These are phyloP conservation scores for Philypnodon macrostomus DNA, from an alignment of 2,797 vertebrate genomes.

Conservation along the genomic window DNA sequence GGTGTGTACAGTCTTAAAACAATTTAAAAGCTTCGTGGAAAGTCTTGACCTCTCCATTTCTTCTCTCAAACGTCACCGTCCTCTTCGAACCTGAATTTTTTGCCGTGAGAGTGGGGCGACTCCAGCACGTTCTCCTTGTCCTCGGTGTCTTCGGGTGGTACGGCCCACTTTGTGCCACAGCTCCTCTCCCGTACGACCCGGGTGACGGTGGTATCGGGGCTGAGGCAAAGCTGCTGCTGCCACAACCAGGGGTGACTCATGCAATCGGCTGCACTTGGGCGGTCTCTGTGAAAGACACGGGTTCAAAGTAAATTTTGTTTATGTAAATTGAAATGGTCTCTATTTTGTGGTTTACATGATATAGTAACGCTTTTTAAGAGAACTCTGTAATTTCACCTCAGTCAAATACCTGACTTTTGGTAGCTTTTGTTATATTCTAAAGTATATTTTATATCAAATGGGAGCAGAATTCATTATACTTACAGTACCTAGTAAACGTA, in stretches of 20 bases:
- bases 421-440: too few species aligned
- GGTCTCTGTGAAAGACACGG: constrained; percentile 74
- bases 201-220: constrained; percentile 58
- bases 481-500: too few species aligned
- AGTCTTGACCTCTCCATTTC: constrained; percentile 3
- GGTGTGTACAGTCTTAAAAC: constrained; percentile 42
- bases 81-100: constrained; percentile 85
- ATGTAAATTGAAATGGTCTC: too few species aligned
- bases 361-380: too few species aligned
- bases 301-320: too few species aligned
- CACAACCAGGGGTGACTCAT: constrained; percentile 91
- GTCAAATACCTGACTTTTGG: too few species aligned
- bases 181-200: constrained; percentile 70
- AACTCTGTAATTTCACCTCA: too few species aligned
- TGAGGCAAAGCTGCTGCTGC: constrained; percentile 71
- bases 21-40: constrained; percentile 47
- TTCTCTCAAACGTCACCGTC: constrained; percentile 58
- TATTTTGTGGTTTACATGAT: too few species aligned
- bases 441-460: too few species aligned
- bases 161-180: constrained; percentile 72
- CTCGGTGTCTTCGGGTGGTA: constrained; percentile 78
- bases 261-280: constrained; percentile 87
- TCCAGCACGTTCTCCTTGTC: constrained; percentile 95
- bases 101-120: constrained; percentile 77
- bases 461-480: too few species aligned